Base-by-base conservation (phyloP, 1,140 invertebrate genomes). In the Drosophila watanabei region DNA sequence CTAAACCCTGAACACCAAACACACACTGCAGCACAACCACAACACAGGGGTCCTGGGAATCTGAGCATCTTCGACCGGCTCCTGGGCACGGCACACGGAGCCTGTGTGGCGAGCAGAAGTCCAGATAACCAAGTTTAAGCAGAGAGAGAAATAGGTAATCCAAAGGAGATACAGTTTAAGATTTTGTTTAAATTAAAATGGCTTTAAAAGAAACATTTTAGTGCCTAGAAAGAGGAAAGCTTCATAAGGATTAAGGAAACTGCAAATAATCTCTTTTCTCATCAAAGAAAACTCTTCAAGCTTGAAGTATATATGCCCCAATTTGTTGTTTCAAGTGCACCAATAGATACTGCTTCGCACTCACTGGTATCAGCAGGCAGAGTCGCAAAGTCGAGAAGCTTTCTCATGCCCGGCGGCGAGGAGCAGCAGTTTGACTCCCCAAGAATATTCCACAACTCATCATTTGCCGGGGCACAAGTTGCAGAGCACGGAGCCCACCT, bases 381-480 rank as follows among this genome's bases (percentile, higher is more conserved):
- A 30, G 68, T 61, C 37, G 35, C 68, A 73, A 72, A 73, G 54
- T 73, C 68, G 70, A 73, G 68, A 72, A 72, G 68, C 54, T 72
- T 18, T 13, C 20, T 24, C 32, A 16, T 45, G 33, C 58, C 20
- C 37, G 14, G 16, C 30, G 24, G 41, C 54, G 14, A 39, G 54
- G 20, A 57, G 54, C 54, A 57, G 54, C 54, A 43, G 58, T 57
- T 18, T 24, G 32, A 41, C 54, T 73, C 46, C 56, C 54, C 70
- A 48, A 61, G 71, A 72, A 61, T 73, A 72, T 73, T 61, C 71
- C 71, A 73, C 71, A 73, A 73, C 71, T 73, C 68, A 73, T 73
- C 71, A 73, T 73, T 57, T 52, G 68, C 70, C 52, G n/a, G 30
- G 52, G 32, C 10, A 43, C 77, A 63, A 68, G 60, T 65, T 48